Evolutionary conservation across 2,797 vertebrate genomes (phyloP), one percentile per base, ranked within the genome.

Genomic region (Premnoplex brunnescens): DNA sequence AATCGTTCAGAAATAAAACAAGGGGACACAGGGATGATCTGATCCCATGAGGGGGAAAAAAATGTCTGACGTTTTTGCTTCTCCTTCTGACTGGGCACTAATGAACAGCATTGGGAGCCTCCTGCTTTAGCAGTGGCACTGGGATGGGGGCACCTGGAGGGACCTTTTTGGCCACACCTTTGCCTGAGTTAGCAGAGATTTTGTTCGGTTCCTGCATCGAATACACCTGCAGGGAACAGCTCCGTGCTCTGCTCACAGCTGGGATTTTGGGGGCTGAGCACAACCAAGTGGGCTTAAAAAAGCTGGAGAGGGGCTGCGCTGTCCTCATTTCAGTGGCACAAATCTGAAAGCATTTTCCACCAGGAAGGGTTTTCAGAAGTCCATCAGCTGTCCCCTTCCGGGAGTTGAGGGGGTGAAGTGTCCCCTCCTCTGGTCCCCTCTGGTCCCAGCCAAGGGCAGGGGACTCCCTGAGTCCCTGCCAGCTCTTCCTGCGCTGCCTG

Each of bases 181-280:
- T 1, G 0, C 15, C 41, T 19, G 22, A 12, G 43, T 39, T 30
- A n/a, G 34, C 43, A 48, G 77, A 27, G 37, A 59, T 48, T 78
- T 59, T 46, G 26, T 22, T 52, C 10, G 3, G 28, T 22, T 71
- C 49, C 64, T 69, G 49, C 10, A 23, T 23, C 7, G 6, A 24
- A n/a, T 13, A 14, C 24, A 12, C 6, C 1, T 0, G 0, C 2
- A 14, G 24, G 10, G 8, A 32, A 48, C 2, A 0, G 39, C 63
- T 60, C 0, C 0, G 30, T 51, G 16, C 6, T 14, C 30, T 24
- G 59, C 77, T 66, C 9, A 2, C 0, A 7, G 34, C 32, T 14
- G 79, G 72, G 41, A 12, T 37, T 69, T 58, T 21, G 26, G 72
- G 43, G 30, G 17, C 32, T n/a, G 18, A 74, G 32, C 2, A 2